A percentile compares a stretch with the other conserved stretches of the same genome.
Evolutionary conservation across 2,888 invertebrate genomes (phyloP).

Genomic region (Physocephala rufipes): DNA sequence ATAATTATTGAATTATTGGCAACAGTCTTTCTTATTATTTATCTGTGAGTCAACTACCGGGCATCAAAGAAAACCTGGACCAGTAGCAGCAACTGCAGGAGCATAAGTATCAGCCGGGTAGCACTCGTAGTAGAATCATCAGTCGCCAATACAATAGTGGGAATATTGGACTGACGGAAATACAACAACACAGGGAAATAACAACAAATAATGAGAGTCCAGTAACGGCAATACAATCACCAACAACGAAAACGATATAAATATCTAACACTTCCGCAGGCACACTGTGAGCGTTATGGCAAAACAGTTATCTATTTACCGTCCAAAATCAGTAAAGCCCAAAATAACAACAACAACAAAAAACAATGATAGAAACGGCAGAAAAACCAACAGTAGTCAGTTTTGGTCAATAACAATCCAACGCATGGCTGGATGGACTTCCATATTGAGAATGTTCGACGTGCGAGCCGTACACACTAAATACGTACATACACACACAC

Average conservation of each 20-base stretch:
- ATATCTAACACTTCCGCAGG: background rate
- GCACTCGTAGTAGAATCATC: background rate
- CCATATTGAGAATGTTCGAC: no score
- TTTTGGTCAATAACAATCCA: background rate
- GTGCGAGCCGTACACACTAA: no score
- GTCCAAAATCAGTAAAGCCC: background rate
- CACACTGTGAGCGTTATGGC: slow-evolving; percentile 6
- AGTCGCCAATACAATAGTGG: background rate
- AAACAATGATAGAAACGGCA: background rate
- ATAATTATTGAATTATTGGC: slow-evolving; percentile 15
- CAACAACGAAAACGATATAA: background rate
- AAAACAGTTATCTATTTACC: slow-evolving; percentile 4
- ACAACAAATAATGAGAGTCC: background rate
- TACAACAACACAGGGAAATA: slow-evolving; percentile 3
- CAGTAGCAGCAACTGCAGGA: slow-evolving; percentile 18
- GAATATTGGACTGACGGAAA: background rate
- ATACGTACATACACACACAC: background rate
- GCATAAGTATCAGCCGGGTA: background rate
- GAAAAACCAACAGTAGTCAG: background rate
- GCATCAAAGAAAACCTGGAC: slow-evolving; percentile 11
- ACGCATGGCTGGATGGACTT: no score
- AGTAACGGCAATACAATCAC: background rate
- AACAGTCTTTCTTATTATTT: background rate
- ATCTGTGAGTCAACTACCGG: slow-evolving; percentile 20
- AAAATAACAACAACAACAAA: background rate